phyloP scores from a whole-genome alignment of 2,113 vertebrate genomes.

The Bettongia penicillata region DNA sequence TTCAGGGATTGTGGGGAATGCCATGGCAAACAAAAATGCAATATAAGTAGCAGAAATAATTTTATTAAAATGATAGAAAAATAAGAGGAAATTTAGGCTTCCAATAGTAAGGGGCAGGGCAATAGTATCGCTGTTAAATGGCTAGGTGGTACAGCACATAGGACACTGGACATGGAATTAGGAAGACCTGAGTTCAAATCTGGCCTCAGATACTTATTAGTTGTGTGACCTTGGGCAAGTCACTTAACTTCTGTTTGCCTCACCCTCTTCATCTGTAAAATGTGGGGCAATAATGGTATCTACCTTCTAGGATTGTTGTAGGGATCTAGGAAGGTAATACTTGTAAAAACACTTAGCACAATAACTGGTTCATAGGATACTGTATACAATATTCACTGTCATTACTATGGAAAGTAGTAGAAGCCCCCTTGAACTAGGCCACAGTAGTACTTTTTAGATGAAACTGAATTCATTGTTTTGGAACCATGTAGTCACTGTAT shows the following conservation, averaged over 20 bases:
- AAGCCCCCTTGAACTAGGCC: background rate
- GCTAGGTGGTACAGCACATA: background rate
- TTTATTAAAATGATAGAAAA: background rate
- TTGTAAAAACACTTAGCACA: background rate
- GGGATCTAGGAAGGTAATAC: background rate
- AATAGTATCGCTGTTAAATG: background rate
- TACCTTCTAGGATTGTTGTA: background rate
- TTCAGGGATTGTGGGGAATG: background rate
- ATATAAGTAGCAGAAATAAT: background rate
- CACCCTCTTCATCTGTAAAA: background rate
- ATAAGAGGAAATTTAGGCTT: background rate
- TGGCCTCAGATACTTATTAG: background rate
- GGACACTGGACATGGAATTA: background rate
- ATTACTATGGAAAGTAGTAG: background rate
- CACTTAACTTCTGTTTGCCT: background rate
- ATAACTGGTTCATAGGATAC: rapidly evolving
- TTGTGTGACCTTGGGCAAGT: background rate
- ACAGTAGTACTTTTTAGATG: background rate
- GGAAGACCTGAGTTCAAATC: background rate
- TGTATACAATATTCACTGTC: background rate
- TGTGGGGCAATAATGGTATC: background rate
- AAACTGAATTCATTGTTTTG: background rate
- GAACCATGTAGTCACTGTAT: background rate
- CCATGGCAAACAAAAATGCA: background rate
- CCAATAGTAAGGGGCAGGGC: background rate